A percentile compares a stretch with the other conserved stretches of the same genome.
Evolutionary conservation across 2,113 vertebrate species (phyloP).

Genomic region (Pagrus major): DNA sequence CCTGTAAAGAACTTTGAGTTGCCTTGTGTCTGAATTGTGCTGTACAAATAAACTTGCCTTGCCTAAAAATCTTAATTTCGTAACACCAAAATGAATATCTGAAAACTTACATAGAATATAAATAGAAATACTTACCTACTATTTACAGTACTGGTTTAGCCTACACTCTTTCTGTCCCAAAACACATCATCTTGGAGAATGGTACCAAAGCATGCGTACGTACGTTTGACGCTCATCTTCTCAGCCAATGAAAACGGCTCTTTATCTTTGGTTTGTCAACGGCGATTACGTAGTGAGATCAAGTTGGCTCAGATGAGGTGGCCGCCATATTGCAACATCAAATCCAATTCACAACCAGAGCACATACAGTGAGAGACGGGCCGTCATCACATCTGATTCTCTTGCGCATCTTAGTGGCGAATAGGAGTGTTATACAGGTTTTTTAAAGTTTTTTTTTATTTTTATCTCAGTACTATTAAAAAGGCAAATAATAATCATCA

Average conservation of each 20-base stretch:
- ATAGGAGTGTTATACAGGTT: background rate
- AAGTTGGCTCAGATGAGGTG: no score
- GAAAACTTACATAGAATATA: background rate
- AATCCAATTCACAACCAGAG: background rate
- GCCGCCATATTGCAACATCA: background rate
- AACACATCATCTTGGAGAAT: slow-evolving; percentile 3
- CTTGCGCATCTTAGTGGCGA: background rate
- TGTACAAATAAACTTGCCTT: no score
- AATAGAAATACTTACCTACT: background rate
- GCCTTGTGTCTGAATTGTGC: no score
- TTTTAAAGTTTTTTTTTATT: background rate
- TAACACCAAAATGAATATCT: no score
- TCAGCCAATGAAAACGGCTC: slow-evolving; percentile 43
- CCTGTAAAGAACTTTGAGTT: no score
- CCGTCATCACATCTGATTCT: background rate
- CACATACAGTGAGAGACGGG: no score
- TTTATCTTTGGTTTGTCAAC: background rate
- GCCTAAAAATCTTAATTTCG: no score
- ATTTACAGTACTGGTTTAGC: background rate
- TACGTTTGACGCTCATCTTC: background rate
- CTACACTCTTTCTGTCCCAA: background rate
- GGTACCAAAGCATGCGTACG: background rate
- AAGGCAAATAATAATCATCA: background rate
- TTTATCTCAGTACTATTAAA: background rate
- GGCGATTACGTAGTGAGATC: background rate